Evolutionary conservation across 2,797 vertebrate species (phyloP), one percentile per base, ranked within the genome.

Genomic region (Brachymystax lenok): DNA sequence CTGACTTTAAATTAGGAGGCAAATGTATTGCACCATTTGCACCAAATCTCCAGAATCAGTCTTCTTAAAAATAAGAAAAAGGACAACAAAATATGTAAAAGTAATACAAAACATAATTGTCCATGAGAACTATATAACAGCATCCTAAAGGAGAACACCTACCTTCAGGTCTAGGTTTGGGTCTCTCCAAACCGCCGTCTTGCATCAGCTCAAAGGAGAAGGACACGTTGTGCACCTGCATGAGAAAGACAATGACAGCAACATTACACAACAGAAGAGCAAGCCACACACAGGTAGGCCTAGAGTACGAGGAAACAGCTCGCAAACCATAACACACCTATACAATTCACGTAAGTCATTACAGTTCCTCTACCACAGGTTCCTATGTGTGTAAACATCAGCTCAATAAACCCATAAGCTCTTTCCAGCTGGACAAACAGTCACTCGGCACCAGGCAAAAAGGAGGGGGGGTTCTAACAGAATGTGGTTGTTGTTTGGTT

Each of bases 141-240:
- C 27, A n/a, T 14, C 40, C 3, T 46, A 5, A 5, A 27, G 7
- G 13, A 4, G 1, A 77, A 86, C 28, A n/a, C 24, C 10, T 95
- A 99, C 98, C 98, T 95, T 99, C 98, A 66, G 97, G 95, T 73
- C 98, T 93, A 27, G 98, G 97, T 76, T 99, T 99, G 69, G 98
- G 98, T 89, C 95, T 97, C 93, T 98, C 97, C 87, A 99, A 78
- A 67, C 98, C 97, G 77, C 97, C 97, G 2, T 99, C 98, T 85
- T 99, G 97, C 98, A 99, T 99, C 87, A 99, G 94, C 66, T 99
- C 98, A 87, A 99, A 99, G 1, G 98, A 96, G 86, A 99, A 97
- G 73, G 97, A 96, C 68, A 99, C 97, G 1, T 99, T 99, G 87
- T 98, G 89, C 3, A 99, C 98, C 98, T 99, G 87, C 30, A 86